phyloP scores from a whole-genome alignment of 2,888 invertebrate species.

The Drosophila emarginata region DNA sequence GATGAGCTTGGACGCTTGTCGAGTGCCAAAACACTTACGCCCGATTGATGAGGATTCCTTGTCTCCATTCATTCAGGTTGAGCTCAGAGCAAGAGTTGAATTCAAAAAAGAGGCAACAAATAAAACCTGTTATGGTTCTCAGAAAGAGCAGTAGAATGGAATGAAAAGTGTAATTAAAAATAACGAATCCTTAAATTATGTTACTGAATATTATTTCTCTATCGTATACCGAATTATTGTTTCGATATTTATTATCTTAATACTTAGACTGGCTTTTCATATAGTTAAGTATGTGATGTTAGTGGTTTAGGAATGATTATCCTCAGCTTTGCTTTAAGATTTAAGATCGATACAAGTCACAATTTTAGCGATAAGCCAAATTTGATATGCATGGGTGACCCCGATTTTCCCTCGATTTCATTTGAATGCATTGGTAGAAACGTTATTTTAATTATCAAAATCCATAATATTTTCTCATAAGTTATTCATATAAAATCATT shows the following conservation, averaged over 20 bases:
- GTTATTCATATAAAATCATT: constrained; percentile 26
- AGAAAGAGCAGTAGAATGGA: neutral
- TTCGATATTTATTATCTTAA: no score
- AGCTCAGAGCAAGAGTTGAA: neutral
- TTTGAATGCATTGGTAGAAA: neutral
- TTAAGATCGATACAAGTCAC: no score
- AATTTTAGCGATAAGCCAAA: no score
- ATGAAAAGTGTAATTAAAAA: neutral
- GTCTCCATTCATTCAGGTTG: no score
- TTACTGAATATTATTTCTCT: no score
- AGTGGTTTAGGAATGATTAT: no score
- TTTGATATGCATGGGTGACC: neutral
- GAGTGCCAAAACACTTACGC: constrained; percentile 58
- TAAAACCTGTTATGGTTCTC: constrained; percentile 3
- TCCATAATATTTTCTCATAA: neutral
- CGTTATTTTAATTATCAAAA: neutral
- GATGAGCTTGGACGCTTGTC: constrained; percentile 56
- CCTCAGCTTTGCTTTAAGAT: no score
- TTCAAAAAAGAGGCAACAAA: neutral
- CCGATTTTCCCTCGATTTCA: neutral
- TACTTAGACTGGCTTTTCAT: no score
- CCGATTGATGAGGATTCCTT: constrained; percentile 30
- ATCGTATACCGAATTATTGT: no score
- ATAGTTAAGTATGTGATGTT: no score
- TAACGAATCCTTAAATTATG: neutral